Evolutionary conservation across 1,140 invertebrate species (phyloP), one percentile per base, ranked within the genome.

Genomic region (Drosophila rhopaloa): DNA sequence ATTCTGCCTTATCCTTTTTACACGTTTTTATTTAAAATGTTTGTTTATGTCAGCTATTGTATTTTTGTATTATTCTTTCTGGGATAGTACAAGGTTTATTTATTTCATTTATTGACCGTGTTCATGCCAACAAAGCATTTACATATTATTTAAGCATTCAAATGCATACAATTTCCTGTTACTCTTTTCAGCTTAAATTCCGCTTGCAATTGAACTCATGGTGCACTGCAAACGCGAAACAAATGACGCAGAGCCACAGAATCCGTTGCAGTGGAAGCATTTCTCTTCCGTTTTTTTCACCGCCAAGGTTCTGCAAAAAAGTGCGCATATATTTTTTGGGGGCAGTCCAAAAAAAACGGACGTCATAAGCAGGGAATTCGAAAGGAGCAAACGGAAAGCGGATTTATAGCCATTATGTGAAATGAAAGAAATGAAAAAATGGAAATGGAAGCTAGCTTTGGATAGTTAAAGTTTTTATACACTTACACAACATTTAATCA

Each of bases 321-420:
- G 29, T 37, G 38, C 68, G 40, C 68, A 72, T 66, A 66, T 43
- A 72, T 57, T 66, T 50, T 55, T 59, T 40, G 46, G 37, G 54
- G 57, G 32, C 55, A 48, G 55, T 67, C 35, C 53, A 63, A 51
- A 50, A 50, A 54, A 68, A 63, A 48, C 70, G 68, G 55, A 65
- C 70, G 75, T 79, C 76, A 74, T 44, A 56, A 79, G 62, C 77
- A 79, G 62, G 16, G 24, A 50, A 50, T 32, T 32, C 27, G 7
- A 32, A 50, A 14, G 48, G 29, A 14, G 24, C 44, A 24, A 50
- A 16, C 3, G 27, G 38, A 47, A 62, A 40, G 48, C 43, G 59
- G 16, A 62, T 62, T 62, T 62, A 62, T 62, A 35, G 59, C 38
- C 24, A 24, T 43, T 35, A 53, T 62, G 13, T 27, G 27, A 54